Evolutionary conservation across 2,888 invertebrate species (phyloP), one percentile per base, ranked within the genome.

Genomic region (Bembecia ichneumoniformis): DNA sequence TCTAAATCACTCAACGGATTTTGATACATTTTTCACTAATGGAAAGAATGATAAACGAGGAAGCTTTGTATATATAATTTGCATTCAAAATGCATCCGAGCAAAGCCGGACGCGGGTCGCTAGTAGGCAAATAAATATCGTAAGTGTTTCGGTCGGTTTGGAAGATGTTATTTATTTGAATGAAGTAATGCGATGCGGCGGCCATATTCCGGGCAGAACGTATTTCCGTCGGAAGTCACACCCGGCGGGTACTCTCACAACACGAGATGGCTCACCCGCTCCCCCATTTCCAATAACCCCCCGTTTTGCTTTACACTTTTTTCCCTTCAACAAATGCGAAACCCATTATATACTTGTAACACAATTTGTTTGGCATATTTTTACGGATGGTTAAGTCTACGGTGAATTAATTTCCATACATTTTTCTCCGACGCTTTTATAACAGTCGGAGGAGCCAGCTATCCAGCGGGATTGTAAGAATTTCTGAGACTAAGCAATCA

Each of bases 231-330:
- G 66, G 63, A 62, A 63, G 56, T 60, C 35, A 15, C 34, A 15
- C 43, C 45, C 28, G 15, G 15, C 14, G 14, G 11, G 14, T 35
- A 35, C 35, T n/a, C 16, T 44, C 16, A 17, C 44, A 11, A 15
- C 11, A 11, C 17, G 40, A n/a, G 40, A 40, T 45, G 46, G n/a
- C 20, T 34, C 28, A 7, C 46, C 49, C 17, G 55, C 65, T 58
- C 60, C 59, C 53, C 69, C 63, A 72, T 74, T 76, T 74, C 73
- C 77, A 73, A 75, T 74, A 67, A 68, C 69, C 69, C 64, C 59
- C 59, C 59, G 52, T 62, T 64, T 63, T 15, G 59, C 66, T 69
- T 71, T 63, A 40, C 48, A 20, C 51, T 46, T 46, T 62, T 63
- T 61, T 59, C 73, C 68, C 62, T 68, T 68, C 64, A 71, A 66